Conservation (phyloP, 1,140 invertebrate species). For the Belonocnema kinseyi region DNA sequence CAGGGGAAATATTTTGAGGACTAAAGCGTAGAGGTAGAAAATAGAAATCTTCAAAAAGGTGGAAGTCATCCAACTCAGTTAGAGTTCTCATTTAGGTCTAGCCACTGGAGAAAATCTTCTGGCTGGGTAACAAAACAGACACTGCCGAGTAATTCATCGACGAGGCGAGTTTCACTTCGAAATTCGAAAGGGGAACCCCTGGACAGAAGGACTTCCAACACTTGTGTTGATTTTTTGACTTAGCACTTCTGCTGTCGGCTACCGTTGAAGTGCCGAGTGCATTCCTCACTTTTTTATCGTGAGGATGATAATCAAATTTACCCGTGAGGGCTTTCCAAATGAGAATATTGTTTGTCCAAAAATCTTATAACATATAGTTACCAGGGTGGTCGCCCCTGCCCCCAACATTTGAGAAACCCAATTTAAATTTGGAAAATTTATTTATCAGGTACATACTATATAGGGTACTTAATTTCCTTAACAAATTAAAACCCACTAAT, state of each 20-base stretch:
- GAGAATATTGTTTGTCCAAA: background rate
- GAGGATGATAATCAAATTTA: constrained; percentile 16
- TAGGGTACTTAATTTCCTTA: too few relatives aligned
- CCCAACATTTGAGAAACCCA: too few relatives aligned
- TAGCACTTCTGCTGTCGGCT: constrained; percentile 55
- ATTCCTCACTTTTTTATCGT: background rate
- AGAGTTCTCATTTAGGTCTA: constrained; percentile 3
- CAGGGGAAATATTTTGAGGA: constrained; percentile 18
- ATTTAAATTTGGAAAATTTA: too few relatives aligned
- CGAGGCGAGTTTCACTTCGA: constrained; percentile 35
- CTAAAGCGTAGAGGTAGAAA: background rate
- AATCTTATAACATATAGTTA: constrained; percentile 3
- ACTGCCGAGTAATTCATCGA: constrained; percentile 36
- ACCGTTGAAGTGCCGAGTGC: constrained; percentile 49
- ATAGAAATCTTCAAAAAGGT: background rate
- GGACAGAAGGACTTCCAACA: constrained; percentile 30
- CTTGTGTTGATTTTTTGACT: constrained; percentile 69
- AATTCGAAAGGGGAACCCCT: constrained; percentile 12
- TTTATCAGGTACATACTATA: too few relatives aligned
- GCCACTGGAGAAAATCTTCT: constrained; percentile 9
- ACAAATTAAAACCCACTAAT: too few relatives aligned
- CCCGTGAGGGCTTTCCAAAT: constrained; percentile 37
- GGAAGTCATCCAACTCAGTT: constrained; percentile 28
- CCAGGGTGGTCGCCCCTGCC: too few relatives aligned
- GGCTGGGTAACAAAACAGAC: constrained; percentile 26